Conservation (phyloP, 64 coral and sea anemone species). For the Dendronephthya gigantea region DNA sequence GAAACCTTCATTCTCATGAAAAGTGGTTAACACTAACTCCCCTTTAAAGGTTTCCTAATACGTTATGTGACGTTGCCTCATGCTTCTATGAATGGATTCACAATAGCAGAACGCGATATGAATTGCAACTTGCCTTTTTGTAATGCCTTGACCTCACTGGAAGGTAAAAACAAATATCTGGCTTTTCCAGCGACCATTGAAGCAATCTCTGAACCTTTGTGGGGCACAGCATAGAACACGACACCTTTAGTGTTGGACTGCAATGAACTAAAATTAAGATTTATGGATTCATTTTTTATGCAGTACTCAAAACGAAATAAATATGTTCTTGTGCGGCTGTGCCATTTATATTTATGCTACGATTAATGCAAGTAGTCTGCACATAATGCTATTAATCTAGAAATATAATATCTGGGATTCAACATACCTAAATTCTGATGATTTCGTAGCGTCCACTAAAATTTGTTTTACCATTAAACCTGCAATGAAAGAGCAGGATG, state of each 20-base stretch:
- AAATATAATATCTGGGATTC: neutral
- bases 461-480: conserved; percentile 76
- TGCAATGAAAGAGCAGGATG: neutral
- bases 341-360: no score
- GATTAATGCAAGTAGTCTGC: no score
- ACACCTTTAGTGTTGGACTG: neutral
- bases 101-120: neutral
- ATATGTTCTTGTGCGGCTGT: no score
- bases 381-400: no score
- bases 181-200: neutral
- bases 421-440: conserved; percentile 42
- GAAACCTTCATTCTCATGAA: no score
- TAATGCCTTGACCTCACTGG: neutral
- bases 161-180: neutral
- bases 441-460: conserved; percentile 46
- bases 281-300: neutral
- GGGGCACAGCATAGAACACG: neutral
- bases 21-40: no score
- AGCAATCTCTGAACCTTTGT: neutral
- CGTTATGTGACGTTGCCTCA: no score
- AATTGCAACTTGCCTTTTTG: neutral
- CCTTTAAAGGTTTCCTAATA: no score
- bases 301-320: no score
- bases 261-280: neutral
- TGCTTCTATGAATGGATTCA: no score